Evolutionary conservation across 1,140 invertebrate species (phyloP).

Genomic region (Drosophila sucinea): DNA sequence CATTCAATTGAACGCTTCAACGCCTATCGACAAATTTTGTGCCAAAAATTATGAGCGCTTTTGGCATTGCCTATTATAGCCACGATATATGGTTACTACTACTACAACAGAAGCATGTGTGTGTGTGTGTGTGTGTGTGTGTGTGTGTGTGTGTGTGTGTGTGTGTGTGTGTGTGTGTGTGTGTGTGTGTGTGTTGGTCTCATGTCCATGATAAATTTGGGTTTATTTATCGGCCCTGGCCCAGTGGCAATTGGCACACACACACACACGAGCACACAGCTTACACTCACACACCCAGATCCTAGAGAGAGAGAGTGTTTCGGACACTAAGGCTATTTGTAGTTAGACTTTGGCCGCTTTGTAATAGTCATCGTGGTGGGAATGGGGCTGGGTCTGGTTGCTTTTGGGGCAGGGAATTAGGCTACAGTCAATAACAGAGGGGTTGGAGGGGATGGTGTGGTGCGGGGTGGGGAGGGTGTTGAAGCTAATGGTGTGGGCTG

Average conservation of each 20-base stretch:
- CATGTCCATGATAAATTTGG: slow-evolving; percentile 78
- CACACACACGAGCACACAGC: slow-evolving; percentile 28
- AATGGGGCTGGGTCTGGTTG: neutral
- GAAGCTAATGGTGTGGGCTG: slow-evolving; percentile 61
- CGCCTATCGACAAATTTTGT: slow-evolving; percentile 79
- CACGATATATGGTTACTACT: slow-evolving; percentile 65
- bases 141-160: neutral
- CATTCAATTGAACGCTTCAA: slow-evolving; percentile 82
- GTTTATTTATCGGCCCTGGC: slow-evolving; percentile 71
- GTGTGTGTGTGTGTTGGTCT: slow-evolving; percentile 26
- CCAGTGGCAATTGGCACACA: slow-evolving; percentile 52
- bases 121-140: neutral
- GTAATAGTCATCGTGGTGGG: neutral
- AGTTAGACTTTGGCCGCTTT: slow-evolving; percentile 39
- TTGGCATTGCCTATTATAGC: slow-evolving; percentile 66
- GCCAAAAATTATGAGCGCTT: slow-evolving; percentile 76
- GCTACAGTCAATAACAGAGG: neutral
- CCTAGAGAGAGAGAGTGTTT: slow-evolving; percentile 42
- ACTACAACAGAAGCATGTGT: slow-evolving; percentile 7
- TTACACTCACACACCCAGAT: slow-evolving; percentile 28
- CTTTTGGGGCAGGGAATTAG: neutral
- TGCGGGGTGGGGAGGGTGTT: slow-evolving; percentile 31
- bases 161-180: slow-evolving; percentile 6
- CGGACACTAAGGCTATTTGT: slow-evolving; percentile 64
- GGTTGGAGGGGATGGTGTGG: no score